Evolutionary conservation across 1,140 invertebrate genomes (phyloP).

Genomic region (Nixonia krombeini): DNA sequence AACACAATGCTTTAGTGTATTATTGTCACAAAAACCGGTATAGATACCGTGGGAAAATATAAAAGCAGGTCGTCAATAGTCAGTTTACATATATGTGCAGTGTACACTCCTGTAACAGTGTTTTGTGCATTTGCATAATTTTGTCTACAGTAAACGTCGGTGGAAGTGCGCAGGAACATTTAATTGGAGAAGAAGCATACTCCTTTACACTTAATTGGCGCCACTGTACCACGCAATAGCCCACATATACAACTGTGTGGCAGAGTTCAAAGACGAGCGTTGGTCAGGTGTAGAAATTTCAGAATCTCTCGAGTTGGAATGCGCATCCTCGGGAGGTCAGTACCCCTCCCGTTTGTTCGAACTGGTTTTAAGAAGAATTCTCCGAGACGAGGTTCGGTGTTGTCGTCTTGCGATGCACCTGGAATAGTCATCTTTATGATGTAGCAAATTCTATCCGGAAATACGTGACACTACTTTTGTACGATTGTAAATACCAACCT

Average conservation of each 20-base stretch:
- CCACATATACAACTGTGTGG: constrained; percentile 2
- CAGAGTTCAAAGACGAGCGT: constrained; percentile 25
- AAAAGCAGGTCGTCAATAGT: no score
- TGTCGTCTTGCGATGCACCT: constrained; percentile 17
- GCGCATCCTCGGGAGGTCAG: constrained; percentile 44
- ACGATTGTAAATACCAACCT: no score
- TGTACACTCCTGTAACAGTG: no score
- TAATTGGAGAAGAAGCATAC: background rate
- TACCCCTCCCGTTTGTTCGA: constrained; percentile 36
- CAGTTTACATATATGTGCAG: no score
- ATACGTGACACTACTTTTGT: no score
- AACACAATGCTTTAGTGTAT: no score
- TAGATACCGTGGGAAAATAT: no score
- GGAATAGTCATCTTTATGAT: background rate
- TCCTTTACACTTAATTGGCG: background rate
- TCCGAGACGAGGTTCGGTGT: constrained; percentile 20
- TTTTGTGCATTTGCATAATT: no score
- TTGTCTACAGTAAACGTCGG: background rate
- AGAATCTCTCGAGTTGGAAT: constrained; percentile 33
- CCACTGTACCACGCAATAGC: background rate
- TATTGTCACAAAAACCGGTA: no score
- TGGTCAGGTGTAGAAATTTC: constrained; percentile 41
- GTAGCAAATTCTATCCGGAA: no score
- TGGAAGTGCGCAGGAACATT: background rate
- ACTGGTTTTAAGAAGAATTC: constrained; percentile 43